Percentiles rank a stretch among this genome's conserved stretches.
Conservation (phyloP, 1,140 invertebrate genomes). For the Proctacanthus coquilletti region DNA sequence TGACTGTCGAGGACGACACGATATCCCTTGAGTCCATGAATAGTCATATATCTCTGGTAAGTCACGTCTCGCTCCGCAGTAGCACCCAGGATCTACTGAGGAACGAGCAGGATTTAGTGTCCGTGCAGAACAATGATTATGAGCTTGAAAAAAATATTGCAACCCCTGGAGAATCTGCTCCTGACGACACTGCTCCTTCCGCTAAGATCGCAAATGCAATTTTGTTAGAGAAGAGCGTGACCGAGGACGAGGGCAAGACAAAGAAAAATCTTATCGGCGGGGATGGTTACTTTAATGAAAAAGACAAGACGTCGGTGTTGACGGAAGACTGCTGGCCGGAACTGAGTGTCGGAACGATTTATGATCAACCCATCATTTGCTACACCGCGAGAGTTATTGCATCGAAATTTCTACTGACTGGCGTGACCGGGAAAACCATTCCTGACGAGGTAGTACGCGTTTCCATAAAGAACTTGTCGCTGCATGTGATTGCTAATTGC, state of each 20-base stretch:
- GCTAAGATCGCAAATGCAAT: too few relatives aligned
- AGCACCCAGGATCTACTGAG: not conserved
- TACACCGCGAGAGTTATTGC: conserved; percentile 23
- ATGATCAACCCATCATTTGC: conserved; percentile 21
- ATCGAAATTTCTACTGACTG: conserved; percentile 48
- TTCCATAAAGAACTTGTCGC: conserved; percentile 63
- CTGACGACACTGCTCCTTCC: too few relatives aligned
- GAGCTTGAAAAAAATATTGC: not conserved
- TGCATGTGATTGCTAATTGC: conserved; percentile 51
- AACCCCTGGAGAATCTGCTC: too few relatives aligned
- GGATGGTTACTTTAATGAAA: too few relatives aligned
- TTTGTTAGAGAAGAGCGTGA: too few relatives aligned
- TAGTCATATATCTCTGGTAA: conserved; percentile 3
- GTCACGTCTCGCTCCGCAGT: conserved; percentile 4
- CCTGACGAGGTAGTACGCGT: conserved; percentile 54
- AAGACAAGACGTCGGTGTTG: too few relatives aligned
- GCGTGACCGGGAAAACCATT: conserved; percentile 38
- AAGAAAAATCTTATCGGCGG: too few relatives aligned
- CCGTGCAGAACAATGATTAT: not conserved
- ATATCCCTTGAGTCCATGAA: conserved; percentile 4
- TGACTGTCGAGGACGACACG: conserved; percentile 3
- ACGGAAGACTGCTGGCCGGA: too few relatives aligned
- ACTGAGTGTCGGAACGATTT: conserved; percentile 18
- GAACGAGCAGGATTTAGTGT: conserved; percentile 1
- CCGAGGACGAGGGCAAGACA: too few relatives aligned